Base-by-base conservation (phyloP, 2,888 invertebrate genomes). In the Harpalus rufipes region DNA sequence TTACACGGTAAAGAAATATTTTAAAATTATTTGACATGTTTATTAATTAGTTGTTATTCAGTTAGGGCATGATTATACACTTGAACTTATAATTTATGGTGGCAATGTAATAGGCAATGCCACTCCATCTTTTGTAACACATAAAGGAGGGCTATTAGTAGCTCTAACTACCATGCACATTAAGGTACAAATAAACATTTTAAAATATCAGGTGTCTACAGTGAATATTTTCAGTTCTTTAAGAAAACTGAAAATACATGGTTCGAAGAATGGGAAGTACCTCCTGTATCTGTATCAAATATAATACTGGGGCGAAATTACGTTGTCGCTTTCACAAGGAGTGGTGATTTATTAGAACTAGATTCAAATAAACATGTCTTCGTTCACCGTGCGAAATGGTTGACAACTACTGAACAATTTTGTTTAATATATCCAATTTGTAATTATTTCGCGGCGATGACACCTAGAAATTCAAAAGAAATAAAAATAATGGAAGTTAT, bases 31-130 rank as follows among this genome's bases (percentile, higher is more conserved):
- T 59, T n/a, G 10, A 7, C 14, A 2, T 32, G 32, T 32, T 74
- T 16, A 10, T 76, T 12, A 78, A 51, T 32, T 25, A 61, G 68
- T 44, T 72, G 41, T 12, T 61, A 86, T 88, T 65, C 87, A 93
- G 93, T 51, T 93, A 4, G 90, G 90, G 0, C 86, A 32, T 4
- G 90, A 91, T 16, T 91, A 91, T 87, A 89, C 89, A 86, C 86
- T 93, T 63, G 90, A 90, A 5, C 87, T 92, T 78, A 89, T 92
- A 0, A 88, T 90, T 63, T 87, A 87, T n/a, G 88, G 87, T 85
- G 86, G 87, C 12, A 56, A 44, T 3, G 81, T 85, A 10, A 65
- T 85, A 41, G 89, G 89, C 2, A 41, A 85, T 0, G 59, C 85
- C 56, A 58, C 84, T 0, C 87, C 90, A 0, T 87, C 88, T 12